Base-by-base conservation (phyloP, 1,140 invertebrate species). In the Pantala flavescens region DNA sequence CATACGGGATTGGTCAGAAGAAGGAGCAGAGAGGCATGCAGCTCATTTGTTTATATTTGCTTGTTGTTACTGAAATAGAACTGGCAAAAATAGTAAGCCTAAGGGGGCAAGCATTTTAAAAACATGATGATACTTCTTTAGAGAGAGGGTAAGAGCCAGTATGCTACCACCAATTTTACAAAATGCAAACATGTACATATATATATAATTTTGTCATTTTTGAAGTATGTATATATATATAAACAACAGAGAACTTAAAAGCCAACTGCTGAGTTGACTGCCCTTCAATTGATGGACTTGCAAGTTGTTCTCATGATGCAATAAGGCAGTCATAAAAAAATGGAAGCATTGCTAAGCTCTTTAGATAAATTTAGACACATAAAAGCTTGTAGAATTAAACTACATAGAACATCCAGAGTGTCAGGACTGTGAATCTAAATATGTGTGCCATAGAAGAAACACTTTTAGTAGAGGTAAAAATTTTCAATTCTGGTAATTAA, bases 1-100 rank as follows among this genome's bases (percentile, higher is more conserved):
- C 72, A 63, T 63, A 63, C 49, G 49, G 49, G 49, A 63, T 63
- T 63, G 49, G 49, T 63, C 49, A 63, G 49, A 63, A 63, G 49
- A 63, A 63, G 14, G 49, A 63, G 49, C 49, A 75, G 76, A 75
- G 74, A 36, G 72, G 71, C 76, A 76, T 76, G 76, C 76, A 76
- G 76, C 76, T 76, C 76, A 73, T 76, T 63, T 63, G n/a, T 63
- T 63, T 63, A 19, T 63, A 7, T 63, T 63, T 63, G 49, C 49
- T 63, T 76, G 74, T 43, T 75, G 76, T 76, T 76, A 76, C 76
- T 76, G 76, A 76, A 76, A 76, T 74, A 76, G 74, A 76, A 63
- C 49, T 63, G 49, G 49, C 49, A 63, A 63, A 63, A 63, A 63
- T 3, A 63, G 49, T 63, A 63, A 63, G 49, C 49, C 49, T 63